A percentile compares a stretch with the other conserved stretches of the same genome.
phyloP scores from a whole-genome alignment of 2,888 invertebrate genomes.

The Drosophila paramelanica region DNA sequence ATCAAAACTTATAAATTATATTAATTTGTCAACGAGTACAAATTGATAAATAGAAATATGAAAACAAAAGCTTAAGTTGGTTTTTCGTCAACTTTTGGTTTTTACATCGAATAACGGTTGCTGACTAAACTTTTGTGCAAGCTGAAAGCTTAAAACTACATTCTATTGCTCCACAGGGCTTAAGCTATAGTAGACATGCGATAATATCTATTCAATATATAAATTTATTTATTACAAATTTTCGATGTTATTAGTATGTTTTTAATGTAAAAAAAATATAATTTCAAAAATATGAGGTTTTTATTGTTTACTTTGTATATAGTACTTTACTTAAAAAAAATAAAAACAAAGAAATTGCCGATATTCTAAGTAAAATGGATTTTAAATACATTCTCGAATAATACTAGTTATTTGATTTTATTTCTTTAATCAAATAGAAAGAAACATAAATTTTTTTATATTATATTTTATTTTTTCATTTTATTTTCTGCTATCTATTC shows the following conservation, averaged over 20 bases:
- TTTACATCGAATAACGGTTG: constrained; percentile 52
- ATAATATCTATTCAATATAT: too few species aligned
- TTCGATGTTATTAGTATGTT: background rate
- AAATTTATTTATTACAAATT: background rate
- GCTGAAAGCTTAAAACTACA: constrained; percentile 38
- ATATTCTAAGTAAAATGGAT: too few species aligned
- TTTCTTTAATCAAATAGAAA: too few species aligned
- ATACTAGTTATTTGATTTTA: too few species aligned
- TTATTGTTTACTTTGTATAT: too few species aligned
- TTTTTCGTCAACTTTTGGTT: constrained; percentile 32
- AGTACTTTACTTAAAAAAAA: too few species aligned
- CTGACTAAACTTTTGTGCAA: constrained; percentile 25
- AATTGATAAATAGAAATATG: background rate
- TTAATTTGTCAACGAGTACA: background rate
- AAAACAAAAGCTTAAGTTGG: constrained; percentile 12
- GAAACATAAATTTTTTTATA: too few species aligned
- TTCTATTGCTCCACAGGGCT: background rate
- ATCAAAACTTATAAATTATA: background rate
- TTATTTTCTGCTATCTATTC: background rate
- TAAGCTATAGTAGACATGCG: too few species aligned
- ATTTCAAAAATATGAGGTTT: too few species aligned
- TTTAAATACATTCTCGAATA: too few species aligned
- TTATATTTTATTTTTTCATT: background rate
- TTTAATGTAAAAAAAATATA: too few species aligned
- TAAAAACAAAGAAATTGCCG: too few species aligned